phyloP scores from a whole-genome alignment of 1,140 invertebrate species.

The Anagrus nilaparvatae region DNA sequence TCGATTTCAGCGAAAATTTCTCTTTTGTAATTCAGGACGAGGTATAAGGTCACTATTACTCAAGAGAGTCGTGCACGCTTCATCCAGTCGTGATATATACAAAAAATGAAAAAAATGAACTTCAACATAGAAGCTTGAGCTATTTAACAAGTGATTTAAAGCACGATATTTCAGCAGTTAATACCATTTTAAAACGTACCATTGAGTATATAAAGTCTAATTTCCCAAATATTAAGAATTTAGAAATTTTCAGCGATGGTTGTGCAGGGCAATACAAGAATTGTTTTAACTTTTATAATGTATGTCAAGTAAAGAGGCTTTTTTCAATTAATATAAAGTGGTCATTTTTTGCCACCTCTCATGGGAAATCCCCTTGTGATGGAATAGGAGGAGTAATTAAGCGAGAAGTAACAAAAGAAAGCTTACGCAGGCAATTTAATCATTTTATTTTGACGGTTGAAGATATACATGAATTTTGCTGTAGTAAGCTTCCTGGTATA shows the following conservation, averaged over 20 bases:
- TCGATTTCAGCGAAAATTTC: constrained; percentile 29
- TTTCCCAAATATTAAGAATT: constrained; percentile 17
- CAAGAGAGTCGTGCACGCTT: constrained; percentile 21
- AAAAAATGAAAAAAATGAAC: constrained; percentile 8
- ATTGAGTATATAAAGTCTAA: constrained; percentile 18
- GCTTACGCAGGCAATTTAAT: constrained; percentile 10
- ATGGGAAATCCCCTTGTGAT: constrained; percentile 29
- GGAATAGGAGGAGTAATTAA: constrained; percentile 25
- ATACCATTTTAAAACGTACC: constrained; percentile 17
- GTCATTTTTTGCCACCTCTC: constrained; percentile 26
- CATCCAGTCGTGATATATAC: constrained; percentile 22
- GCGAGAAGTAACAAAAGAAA: constrained; percentile 13
- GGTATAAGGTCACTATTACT: constrained; percentile 25
- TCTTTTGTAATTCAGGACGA: constrained; percentile 25
- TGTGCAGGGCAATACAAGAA: constrained; percentile 30
- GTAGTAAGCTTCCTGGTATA: too few species aligned
- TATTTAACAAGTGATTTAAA: constrained; percentile 20
- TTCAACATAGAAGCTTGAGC: constrained; percentile 12
- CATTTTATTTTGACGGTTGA: constrained; percentile 11
- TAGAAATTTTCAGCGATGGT: constrained; percentile 30
- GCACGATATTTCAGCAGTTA: constrained; percentile 20
- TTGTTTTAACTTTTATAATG: constrained; percentile 26
- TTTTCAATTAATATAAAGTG: constrained; percentile 25
- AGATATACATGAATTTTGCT: too few species aligned
- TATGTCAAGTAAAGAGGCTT: constrained; percentile 23